Conservation (phyloP, 2,888 invertebrate genomes). For the Cyaniris semiargus region DNA sequence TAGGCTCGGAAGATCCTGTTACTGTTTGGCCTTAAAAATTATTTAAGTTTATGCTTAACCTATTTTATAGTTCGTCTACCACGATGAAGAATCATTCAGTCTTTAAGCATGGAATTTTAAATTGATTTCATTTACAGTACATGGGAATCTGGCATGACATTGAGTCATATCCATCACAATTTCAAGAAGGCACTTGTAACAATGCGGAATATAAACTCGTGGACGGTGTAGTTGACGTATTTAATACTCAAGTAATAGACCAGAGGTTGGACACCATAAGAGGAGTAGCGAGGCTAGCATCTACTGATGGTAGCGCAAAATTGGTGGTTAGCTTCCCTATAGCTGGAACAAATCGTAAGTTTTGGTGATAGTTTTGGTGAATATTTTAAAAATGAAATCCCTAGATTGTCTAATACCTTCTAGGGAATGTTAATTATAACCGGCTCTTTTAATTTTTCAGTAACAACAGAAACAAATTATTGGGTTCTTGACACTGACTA, state of each 20-base stretch:
- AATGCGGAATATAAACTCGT: conserved; percentile 56
- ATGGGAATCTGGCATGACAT: conserved; percentile 61
- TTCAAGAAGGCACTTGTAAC: conserved; percentile 58
- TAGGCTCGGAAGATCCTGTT: no score
- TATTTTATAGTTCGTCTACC: no score
- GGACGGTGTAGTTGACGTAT: conserved; percentile 51
- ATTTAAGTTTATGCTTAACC: no score
- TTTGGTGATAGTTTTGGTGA: neutral
- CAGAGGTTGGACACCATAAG: conserved; percentile 73
- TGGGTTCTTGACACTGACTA: conserved; percentile 81
- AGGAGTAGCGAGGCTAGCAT: conserved; percentile 68
- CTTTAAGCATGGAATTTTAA: neutral
- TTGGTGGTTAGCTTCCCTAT: conserved; percentile 82
- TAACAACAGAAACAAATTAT: conserved; percentile 48
- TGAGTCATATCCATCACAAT: conserved; percentile 56
- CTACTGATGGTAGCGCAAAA: conserved; percentile 75
- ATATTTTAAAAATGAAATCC: no score
- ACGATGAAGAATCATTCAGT: neutral
- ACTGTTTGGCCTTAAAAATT: no score
- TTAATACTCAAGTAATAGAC: conserved; percentile 64
- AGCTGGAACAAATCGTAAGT: conserved; percentile 56
- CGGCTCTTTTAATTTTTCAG: conserved; percentile 42
- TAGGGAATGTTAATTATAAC: neutral
- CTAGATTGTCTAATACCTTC: no score
- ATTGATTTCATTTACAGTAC: conserved; percentile 50